Conservation (phyloP, 1,140 invertebrate species). For the Goniozus legneri region DNA sequence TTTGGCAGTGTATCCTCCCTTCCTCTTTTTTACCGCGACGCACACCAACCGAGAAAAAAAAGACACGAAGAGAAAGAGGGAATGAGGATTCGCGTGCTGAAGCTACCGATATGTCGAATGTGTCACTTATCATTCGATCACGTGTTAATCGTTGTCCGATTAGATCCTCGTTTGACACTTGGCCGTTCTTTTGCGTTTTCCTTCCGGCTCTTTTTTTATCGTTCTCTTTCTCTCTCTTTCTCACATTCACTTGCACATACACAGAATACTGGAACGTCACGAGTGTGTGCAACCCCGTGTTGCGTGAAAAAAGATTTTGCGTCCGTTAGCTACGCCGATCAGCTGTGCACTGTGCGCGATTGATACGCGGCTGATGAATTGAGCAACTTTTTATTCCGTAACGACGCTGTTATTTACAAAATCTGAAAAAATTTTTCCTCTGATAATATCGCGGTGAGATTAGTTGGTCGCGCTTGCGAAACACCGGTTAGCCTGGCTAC, state of each 20-base stretch:
- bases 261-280: no score
- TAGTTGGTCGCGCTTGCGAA: no score
- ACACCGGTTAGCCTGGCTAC: no score
- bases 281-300: no score
- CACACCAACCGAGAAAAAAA: no score
- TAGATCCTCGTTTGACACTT: constrained; percentile 3
- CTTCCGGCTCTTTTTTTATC: background rate
- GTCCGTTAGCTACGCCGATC: constrained; percentile 35
- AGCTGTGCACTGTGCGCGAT: constrained; percentile 38
- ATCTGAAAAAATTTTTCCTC: background rate
- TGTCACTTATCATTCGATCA: background rate
- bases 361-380: constrained; percentile 6
- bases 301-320: no score
- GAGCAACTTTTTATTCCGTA: background rate
- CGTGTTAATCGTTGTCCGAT: constrained; percentile 13
- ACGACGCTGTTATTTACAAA: background rate
- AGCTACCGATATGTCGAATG: background rate
- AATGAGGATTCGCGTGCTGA: background rate
- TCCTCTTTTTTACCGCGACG: background rate
- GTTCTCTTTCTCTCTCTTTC: background rate
- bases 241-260: no score
- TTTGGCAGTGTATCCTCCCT: constrained; percentile 17
- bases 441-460: background rate
- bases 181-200: background rate
- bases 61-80: no score